phyloP scores from a whole-genome alignment of 1,140 invertebrate genomes.

The Reticulitermes speratus region DNA sequence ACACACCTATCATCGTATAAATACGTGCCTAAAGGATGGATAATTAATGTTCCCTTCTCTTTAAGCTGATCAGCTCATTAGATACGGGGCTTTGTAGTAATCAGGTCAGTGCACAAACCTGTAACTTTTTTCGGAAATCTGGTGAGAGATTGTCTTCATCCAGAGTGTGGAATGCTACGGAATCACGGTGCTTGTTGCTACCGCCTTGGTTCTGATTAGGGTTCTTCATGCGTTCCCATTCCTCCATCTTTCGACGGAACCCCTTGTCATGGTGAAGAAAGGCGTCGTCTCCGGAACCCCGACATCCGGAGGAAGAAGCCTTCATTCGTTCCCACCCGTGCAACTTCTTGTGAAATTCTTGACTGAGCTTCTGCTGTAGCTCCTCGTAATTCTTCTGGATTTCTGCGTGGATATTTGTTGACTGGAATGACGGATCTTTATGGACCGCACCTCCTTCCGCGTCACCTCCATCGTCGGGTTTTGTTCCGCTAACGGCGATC shows the following conservation, averaged over 20 bases:
- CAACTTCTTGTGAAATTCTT: constrained; percentile 70
- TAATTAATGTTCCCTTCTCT: too few relatives aligned
- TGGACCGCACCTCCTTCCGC: constrained; percentile 29
- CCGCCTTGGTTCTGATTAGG: constrained; percentile 26
- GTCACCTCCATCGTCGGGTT: neutral
- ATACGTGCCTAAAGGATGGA: too few relatives aligned
- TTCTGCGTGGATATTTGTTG: constrained; percentile 48
- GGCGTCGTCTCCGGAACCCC: neutral
- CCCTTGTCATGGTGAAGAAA: constrained; percentile 40
- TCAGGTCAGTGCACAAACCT: constrained; percentile 45
- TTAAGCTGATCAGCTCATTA: too few relatives aligned
- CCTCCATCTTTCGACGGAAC: constrained; percentile 49
- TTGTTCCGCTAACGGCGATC: neutral
- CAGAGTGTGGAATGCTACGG: constrained; percentile 39
- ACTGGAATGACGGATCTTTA: constrained; percentile 29
- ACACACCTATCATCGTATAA: too few relatives aligned
- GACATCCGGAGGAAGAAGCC: constrained; percentile 28
- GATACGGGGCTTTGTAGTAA: too few relatives aligned
- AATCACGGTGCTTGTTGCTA: constrained; percentile 12
- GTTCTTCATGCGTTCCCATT: constrained; percentile 46
- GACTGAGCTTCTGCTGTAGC: constrained; percentile 64
- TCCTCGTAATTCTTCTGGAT: constrained; percentile 61
- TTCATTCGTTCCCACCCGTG: constrained; percentile 68
- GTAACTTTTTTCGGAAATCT: constrained; percentile 77
- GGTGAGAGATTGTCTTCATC: constrained; percentile 67